Conservation (phyloP, 2,113 vertebrate genomes). For the Macrotus californicus region DNA sequence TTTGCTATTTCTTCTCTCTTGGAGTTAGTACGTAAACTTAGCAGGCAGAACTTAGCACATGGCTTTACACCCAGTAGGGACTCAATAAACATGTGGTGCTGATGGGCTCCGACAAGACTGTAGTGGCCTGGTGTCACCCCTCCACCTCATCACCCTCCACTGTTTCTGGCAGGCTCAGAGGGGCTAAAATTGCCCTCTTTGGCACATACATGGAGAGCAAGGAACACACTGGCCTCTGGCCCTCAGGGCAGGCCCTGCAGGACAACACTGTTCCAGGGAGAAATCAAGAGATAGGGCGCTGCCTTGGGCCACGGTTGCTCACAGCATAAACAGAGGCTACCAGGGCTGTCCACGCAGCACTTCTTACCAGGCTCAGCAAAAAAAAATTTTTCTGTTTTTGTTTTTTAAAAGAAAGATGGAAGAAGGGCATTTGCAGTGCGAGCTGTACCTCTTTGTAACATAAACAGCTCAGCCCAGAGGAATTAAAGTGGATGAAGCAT, state of each 20-base stretch:
- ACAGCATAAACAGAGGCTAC: conserved; percentile 42
- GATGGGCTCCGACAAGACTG: not conserved
- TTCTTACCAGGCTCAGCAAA: conserved; percentile 28
- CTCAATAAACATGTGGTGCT: not conserved
- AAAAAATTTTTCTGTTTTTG: not conserved
- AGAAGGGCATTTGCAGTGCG: conserved; percentile 49
- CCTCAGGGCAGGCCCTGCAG: conserved; percentile 23
- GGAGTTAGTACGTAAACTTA: not conserved
- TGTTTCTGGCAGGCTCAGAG: not conserved
- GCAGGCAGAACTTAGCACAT: not conserved
- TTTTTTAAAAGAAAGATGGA: conserved; percentile 48
- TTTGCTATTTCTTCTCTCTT: conserved; percentile 12
- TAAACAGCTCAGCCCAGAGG: conserved; percentile 47
- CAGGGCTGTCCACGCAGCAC: conserved; percentile 61
- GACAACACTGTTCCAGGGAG: conserved; percentile 34
- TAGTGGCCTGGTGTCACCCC: not conserved
- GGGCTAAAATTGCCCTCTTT: not conserved
- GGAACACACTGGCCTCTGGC: conserved; percentile 2
- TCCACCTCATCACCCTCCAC: not conserved
- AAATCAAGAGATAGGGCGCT: conserved; percentile 44
- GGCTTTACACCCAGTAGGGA: not conserved
- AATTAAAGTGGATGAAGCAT: conserved; percentile 27
- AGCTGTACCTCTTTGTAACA: conserved; percentile 37
- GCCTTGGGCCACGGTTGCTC: conserved; percentile 34
- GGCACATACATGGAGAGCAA: not conserved